These are phyloP conservation scores for Fregata magnificens DNA, from an alignment of 2,113 vertebrate genomes.

Conservation along the genomic window DNA sequence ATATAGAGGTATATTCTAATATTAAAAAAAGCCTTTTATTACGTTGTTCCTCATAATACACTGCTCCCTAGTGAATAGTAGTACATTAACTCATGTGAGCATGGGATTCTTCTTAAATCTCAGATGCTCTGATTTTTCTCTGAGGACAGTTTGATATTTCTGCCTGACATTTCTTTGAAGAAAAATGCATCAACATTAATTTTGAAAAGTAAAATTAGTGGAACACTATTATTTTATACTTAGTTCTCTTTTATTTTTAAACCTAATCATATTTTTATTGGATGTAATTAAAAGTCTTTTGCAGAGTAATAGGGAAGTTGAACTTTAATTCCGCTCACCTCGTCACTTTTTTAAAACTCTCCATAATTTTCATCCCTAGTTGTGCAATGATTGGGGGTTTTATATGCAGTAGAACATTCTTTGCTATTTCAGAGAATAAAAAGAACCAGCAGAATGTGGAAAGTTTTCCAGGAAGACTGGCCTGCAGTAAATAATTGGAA, in stretches of 20 bases:
- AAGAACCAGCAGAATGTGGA: background rate
- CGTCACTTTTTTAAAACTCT: constrained; percentile 55
- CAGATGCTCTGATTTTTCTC: constrained; percentile 67
- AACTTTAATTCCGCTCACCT: constrained; percentile 62
- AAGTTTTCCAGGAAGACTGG: background rate
- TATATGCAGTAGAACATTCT: background rate
- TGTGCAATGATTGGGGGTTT: background rate
- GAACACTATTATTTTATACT: constrained; percentile 74
- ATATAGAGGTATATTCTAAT: constrained; percentile 42
- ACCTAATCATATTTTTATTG: constrained; percentile 70
- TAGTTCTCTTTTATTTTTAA: constrained; percentile 71
- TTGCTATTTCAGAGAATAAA: background rate
- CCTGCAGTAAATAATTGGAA: background rate
- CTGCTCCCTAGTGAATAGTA: constrained; percentile 45
- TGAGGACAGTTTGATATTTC: constrained; percentile 68
- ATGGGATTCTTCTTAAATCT: constrained; percentile 64
- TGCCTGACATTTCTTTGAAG: constrained; percentile 71
- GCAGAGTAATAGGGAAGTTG: constrained; percentile 59
- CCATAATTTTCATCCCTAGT: constrained; percentile 37
- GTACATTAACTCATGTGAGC: constrained; percentile 61
- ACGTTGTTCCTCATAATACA: constrained; percentile 55
- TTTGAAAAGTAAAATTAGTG: constrained; percentile 71
- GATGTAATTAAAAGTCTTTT: constrained; percentile 68
- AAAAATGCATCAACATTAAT: constrained; percentile 71
- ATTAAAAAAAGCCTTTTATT: constrained; percentile 30